Conservation (phyloP, 2,797 vertebrate genomes). For the Lutra lutra region DNA sequence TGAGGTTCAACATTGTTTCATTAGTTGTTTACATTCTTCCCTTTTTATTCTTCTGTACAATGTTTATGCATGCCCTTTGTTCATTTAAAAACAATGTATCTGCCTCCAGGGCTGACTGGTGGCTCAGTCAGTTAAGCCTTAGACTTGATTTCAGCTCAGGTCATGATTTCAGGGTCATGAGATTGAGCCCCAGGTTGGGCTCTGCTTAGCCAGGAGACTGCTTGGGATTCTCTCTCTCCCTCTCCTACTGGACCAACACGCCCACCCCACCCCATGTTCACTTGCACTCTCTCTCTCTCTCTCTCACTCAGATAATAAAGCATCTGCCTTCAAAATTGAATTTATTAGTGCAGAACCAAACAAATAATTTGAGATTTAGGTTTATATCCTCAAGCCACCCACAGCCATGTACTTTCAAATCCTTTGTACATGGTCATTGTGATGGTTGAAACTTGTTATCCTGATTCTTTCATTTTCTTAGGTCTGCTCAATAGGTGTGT, state of each 20-base stretch:
- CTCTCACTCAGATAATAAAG: neutral
- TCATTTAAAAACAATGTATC: neutral
- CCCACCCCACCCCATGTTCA: no score
- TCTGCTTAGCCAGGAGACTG: neutral
- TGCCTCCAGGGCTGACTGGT: neutral
- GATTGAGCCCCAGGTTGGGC: neutral
- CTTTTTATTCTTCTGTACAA: neutral
- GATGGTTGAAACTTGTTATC: neutral
- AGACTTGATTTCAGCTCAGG: neutral
- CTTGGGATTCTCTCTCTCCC: neutral
- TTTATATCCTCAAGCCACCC: neutral
- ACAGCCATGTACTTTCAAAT: neutral
- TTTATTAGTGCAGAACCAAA: neutral
- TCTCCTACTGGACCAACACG: neutral
- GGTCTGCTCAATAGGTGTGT: neutral
- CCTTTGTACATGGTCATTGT: neutral
- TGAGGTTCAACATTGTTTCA: neutral
- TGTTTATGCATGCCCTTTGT: neutral
- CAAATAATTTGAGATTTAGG: neutral
- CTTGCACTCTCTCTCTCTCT: neutral
- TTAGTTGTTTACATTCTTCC: neutral
- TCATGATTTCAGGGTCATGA: neutral
- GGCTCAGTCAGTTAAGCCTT: neutral
- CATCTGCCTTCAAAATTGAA: neutral
- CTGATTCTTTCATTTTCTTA: neutral